phyloP scores from a whole-genome alignment of 2,113 vertebrate species.

The Siniperca chuatsi region DNA sequence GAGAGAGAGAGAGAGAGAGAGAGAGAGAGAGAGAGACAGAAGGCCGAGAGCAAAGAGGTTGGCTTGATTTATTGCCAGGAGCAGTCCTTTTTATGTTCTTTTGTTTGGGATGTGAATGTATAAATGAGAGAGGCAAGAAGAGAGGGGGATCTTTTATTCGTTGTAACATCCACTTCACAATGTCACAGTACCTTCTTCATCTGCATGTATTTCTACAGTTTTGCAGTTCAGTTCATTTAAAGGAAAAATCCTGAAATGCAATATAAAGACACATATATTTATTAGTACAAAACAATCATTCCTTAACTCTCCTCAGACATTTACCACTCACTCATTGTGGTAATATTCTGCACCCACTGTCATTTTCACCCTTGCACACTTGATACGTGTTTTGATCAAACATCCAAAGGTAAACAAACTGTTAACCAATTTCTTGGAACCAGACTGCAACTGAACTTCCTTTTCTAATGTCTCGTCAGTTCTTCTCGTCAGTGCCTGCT shows the following conservation, averaged over 20 bases:
- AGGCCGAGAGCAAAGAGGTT: background rate
- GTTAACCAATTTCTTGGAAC: background rate
- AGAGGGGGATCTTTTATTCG: background rate
- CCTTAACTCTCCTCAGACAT: background rate
- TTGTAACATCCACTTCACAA: background rate
- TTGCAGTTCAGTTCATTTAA: background rate
- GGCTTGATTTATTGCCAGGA: conserved; percentile 25
- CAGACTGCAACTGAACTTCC: conserved; percentile 21
- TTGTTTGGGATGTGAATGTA: background rate
- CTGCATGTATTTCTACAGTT: background rate
- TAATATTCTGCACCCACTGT: background rate
- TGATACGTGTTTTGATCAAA: background rate
- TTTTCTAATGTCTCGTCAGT: conserved; percentile 22
- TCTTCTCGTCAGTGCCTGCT: background rate
- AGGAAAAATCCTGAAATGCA: background rate
- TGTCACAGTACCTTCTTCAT: background rate
- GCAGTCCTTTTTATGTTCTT: conserved; percentile 38
- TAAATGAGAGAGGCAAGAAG: background rate
- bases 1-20: no score
- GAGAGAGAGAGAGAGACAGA: background rate
- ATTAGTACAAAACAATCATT: background rate
- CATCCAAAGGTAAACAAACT: background rate
- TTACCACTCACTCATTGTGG: no score
- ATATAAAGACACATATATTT: background rate
- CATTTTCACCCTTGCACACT: background rate